phyloP scores from a whole-genome alignment of 1,140 invertebrate species.

The Scaptomyza montana region DNA sequence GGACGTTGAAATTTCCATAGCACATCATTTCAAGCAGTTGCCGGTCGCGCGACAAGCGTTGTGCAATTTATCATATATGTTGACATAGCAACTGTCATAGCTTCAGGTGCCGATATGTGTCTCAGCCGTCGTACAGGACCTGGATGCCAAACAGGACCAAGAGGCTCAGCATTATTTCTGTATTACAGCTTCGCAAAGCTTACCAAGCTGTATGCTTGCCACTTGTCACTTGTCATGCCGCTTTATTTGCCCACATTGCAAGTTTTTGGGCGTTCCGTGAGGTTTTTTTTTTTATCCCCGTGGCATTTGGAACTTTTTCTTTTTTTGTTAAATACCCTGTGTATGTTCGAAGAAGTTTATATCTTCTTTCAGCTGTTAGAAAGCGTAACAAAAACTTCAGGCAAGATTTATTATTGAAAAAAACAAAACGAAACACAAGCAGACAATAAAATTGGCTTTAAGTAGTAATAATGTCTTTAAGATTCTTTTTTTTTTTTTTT shows the following conservation, averaged over 20 bases:
- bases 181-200: background rate
- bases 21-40: slow-evolving; percentile 56
- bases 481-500: slow-evolving; percentile 9
- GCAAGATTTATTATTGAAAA: too few species aligned
- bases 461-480: too few species aligned
- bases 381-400: too few species aligned
- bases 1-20: slow-evolving; percentile 62
- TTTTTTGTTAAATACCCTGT: background rate
- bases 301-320: slow-evolving; percentile 46
- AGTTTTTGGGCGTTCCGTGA: slow-evolving; percentile 25
- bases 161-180: slow-evolving; percentile 20
- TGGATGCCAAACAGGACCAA: background rate
- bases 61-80: slow-evolving; percentile 71
- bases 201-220: slow-evolving; percentile 12
- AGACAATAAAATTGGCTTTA: too few species aligned
- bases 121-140: background rate
- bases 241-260: slow-evolving; percentile 58
- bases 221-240: slow-evolving; percentile 54
- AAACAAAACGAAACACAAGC: too few species aligned
- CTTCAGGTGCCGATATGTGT: slow-evolving; percentile 18
- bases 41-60: slow-evolving; percentile 1
- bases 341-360: too few species aligned
- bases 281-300: background rate
- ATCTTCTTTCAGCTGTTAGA: too few species aligned
- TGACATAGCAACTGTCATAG: slow-evolving; percentile 70